Conservation (phyloP, 2,797 vertebrate species). For the Brachyalestes nurse region DNA sequence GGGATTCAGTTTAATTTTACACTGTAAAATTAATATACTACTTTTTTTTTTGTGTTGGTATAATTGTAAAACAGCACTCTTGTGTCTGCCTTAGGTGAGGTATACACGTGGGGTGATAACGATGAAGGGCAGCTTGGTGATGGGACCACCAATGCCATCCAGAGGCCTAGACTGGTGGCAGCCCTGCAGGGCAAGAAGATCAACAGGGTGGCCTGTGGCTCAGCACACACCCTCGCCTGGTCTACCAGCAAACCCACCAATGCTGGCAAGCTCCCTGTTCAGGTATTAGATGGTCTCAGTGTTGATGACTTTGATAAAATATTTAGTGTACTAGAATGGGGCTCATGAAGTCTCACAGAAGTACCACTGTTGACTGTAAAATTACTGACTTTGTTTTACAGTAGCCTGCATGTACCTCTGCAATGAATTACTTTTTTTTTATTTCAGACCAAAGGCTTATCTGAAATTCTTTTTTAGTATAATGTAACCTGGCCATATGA, state of each 20-base stretch:
- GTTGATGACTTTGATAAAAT: background rate
- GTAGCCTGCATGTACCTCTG: too few relatives aligned
- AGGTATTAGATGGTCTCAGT: conserved; percentile 77
- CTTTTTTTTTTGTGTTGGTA: background rate
- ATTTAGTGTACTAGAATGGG: background rate
- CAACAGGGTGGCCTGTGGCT: conserved; percentile 97
- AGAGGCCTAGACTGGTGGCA: conserved; percentile 94
- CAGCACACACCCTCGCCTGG: conserved; percentile 97
- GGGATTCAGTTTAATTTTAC: background rate
- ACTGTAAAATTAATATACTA: too few relatives aligned
- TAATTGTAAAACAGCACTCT: background rate
- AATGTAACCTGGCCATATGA: too few relatives aligned
- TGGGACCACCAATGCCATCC: conserved; percentile 97
- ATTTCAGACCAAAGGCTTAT: too few relatives aligned
- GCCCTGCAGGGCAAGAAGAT: conserved; percentile 98
- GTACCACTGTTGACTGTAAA: background rate
- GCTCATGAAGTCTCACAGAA: background rate
- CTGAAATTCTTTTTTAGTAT: too few relatives aligned
- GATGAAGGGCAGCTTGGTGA: conserved; percentile 98
- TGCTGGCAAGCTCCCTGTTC: conserved; percentile 93
- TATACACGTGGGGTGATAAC: conserved; percentile 98
- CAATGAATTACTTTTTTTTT: too few relatives aligned
- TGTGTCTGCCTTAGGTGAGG: conserved; percentile 83
- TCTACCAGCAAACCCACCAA: conserved; percentile 98
- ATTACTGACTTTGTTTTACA: too few relatives aligned